A percentile compares a stretch with the other conserved stretches of the same genome.
These are phyloP conservation scores for Eulemur macaco DNA, from an alignment of 2,113 vertebrate genomes.

Conservation along the genomic window DNA sequence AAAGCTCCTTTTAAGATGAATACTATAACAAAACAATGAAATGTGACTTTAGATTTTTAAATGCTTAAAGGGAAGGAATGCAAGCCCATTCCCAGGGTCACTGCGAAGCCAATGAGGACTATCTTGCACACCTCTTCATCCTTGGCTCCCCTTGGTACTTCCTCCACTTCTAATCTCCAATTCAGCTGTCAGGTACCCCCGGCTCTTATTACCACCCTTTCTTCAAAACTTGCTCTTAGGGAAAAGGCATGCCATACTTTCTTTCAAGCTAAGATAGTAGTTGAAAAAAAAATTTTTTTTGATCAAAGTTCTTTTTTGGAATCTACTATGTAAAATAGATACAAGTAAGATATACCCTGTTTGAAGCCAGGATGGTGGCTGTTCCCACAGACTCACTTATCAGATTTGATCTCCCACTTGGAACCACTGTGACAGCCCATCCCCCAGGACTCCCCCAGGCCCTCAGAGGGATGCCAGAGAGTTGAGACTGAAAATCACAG, in stretches of 20 bases:
- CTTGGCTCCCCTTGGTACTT: fast-evolving
- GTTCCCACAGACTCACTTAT: background rate
- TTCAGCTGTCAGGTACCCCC: background rate
- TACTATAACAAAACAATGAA: background rate
- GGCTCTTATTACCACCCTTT: background rate
- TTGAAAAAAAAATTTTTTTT: background rate
- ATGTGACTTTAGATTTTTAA: background rate
- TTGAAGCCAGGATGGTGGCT: background rate
- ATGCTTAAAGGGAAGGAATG: background rate
- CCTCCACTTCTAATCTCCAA: fast-evolving
- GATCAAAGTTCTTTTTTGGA: background rate
- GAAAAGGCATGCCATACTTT: background rate
- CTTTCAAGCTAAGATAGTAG: background rate
- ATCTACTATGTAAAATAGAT: background rate
- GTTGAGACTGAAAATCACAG: background rate
- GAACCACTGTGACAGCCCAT: background rate
- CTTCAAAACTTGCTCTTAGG: background rate
- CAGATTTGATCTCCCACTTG: background rate
- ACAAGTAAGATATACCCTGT: background rate
- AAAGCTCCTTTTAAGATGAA: background rate
- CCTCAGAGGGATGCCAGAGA: background rate
- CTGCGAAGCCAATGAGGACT: background rate
- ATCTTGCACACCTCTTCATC: background rate
- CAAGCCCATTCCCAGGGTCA: background rate
- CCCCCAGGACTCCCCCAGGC: background rate